Evolutionary conservation across 1,140 invertebrate species (phyloP).

Genomic region (Nebria ingens): DNA sequence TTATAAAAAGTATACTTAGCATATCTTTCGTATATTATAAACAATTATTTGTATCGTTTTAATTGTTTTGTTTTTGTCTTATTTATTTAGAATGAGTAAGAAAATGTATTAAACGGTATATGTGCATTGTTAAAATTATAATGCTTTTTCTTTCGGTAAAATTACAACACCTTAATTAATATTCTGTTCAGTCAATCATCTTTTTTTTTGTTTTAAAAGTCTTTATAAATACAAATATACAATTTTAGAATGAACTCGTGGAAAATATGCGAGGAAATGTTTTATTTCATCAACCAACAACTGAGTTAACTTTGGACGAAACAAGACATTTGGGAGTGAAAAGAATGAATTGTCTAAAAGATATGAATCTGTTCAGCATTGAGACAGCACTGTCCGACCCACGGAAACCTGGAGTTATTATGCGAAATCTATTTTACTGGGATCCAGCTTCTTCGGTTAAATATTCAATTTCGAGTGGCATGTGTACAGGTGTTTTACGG

Average conservation of each 20-base stretch:
- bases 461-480: conserved; percentile 19
- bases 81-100: too few relatives aligned
- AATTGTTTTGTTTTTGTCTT: too few relatives aligned
- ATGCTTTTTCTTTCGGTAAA: too few relatives aligned
- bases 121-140: too few relatives aligned
- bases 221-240: neutral
- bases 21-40: too few relatives aligned
- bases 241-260: neutral
- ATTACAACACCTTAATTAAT: too few relatives aligned
- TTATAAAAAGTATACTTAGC: too few relatives aligned
- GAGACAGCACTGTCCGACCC: conserved; percentile 38
- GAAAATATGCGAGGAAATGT: neutral
- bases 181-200: too few relatives aligned
- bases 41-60: too few relatives aligned
- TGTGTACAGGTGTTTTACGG: conserved; percentile 56
- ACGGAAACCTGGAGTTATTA: conserved; percentile 11
- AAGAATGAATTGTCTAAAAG: conserved; percentile 48
- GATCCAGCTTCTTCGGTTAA: conserved; percentile 20
- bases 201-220: too few relatives aligned
- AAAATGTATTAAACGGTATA: too few relatives aligned
- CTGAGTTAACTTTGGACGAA: conserved; percentile 46
- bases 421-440: conserved; percentile 15
- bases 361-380: conserved; percentile 50
- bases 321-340: conserved; percentile 47
- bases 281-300: neutral